Conservation (phyloP, 2,113 vertebrate genomes). For the Platichthys stellatus region DNA sequence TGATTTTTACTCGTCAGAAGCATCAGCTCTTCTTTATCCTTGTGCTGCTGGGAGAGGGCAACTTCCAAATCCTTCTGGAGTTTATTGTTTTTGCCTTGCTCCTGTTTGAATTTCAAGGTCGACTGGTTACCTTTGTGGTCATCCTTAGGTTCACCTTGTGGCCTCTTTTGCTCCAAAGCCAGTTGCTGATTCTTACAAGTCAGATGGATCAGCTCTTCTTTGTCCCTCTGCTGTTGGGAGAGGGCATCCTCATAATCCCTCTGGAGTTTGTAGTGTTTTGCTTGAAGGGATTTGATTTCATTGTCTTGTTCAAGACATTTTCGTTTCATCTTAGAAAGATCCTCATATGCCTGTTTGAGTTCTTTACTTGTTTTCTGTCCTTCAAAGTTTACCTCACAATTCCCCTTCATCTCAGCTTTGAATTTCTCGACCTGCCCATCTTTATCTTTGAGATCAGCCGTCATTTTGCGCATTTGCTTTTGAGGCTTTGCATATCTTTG, state of each 20-base stretch:
- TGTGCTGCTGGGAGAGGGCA: too few relatives aligned
- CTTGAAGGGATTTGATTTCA: background rate
- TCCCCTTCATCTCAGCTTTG: background rate
- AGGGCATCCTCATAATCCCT: background rate
- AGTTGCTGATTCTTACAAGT: background rate
- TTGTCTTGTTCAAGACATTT: background rate
- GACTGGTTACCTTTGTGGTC: background rate
- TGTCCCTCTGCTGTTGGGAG: background rate
- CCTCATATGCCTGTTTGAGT: background rate
- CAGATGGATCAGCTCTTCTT: background rate
- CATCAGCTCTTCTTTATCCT: too few relatives aligned
- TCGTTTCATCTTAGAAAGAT: background rate
- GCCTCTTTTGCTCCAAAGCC: background rate
- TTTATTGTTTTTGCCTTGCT: too few relatives aligned
- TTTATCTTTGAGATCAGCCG: background rate
- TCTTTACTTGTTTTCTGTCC: background rate
- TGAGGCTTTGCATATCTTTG: background rate
- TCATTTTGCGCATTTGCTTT: background rate
- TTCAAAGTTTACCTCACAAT: background rate
- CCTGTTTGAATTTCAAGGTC: background rate
- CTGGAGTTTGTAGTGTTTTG: background rate
- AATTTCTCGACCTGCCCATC: background rate
- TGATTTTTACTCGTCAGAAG: too few relatives aligned
- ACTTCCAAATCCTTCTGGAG: background rate
- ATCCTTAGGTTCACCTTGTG: background rate